Evolutionary conservation across 64 coral and sea anemone genomes (phyloP).

Genomic region (Montipora sp.): DNA sequence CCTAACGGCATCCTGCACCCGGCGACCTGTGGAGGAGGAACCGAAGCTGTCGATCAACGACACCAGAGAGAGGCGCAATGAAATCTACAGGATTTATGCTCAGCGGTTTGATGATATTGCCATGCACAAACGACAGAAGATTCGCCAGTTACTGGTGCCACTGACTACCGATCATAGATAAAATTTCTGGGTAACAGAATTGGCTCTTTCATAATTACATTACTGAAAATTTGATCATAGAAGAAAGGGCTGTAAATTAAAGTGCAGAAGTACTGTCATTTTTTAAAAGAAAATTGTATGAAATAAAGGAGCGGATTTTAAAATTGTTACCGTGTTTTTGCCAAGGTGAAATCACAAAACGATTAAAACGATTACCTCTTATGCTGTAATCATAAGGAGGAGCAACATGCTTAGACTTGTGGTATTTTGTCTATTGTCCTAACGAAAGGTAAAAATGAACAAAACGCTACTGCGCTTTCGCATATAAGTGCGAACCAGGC

Average conservation of each 20-base stretch:
- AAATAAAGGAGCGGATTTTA: background rate
- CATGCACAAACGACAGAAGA: slow-evolving; percentile 79
- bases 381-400: background rate
- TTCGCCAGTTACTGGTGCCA: slow-evolving; percentile 76
- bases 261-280: background rate
- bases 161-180: background rate
- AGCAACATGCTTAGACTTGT: background rate
- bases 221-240: background rate
- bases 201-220: background rate
- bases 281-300: background rate
- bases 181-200: background rate
- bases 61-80: slow-evolving; percentile 79
- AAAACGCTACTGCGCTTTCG: background rate
- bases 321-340: no score
- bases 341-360: no score
- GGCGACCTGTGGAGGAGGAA: slow-evolving; percentile 56
- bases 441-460: background rate
- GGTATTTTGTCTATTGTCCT: background rate
- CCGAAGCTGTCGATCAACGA: slow-evolving; percentile 54
- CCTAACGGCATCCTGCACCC: slow-evolving; percentile 80
- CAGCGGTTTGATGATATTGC: slow-evolving; percentile 92
- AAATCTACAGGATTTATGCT: slow-evolving; percentile 91
- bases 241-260: background rate
- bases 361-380: no score
- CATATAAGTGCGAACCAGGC: background rate